Percentiles rank a stretch among this genome's conserved stretches.
Conservation (phyloP, 1,140 invertebrate species). For the Lepidurus packardi region DNA sequence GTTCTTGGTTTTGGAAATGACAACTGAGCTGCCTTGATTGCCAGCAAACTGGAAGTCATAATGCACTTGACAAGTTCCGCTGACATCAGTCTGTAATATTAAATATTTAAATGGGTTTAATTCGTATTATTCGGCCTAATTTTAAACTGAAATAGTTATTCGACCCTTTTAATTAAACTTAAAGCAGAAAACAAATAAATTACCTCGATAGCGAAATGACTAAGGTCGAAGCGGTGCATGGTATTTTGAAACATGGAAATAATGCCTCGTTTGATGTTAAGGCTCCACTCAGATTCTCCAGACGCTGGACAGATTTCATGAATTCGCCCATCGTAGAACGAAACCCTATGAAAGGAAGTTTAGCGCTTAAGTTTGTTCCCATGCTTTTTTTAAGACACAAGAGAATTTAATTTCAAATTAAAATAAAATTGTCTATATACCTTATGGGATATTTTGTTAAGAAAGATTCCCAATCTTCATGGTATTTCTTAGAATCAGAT, state of each 20-base stretch:
- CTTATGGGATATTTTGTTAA: not conserved
- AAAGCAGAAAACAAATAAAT: not conserved
- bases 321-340: constrained; percentile 70
- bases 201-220: constrained; percentile 49
- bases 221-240: constrained; percentile 76
- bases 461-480: not conserved
- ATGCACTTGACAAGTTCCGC: constrained; percentile 72
- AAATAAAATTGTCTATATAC: not conserved
- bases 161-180: not conserved
- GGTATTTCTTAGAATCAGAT: not conserved
- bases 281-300: constrained; percentile 65
- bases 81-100: constrained; percentile 60
- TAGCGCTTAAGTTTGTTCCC: not conserved
- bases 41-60: constrained; percentile 60
- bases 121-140: not conserved
- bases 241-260: constrained; percentile 82
- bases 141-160: not conserved
- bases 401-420: too few relatives aligned
- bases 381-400: too few relatives aligned
- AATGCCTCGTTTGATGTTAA: constrained; percentile 83
- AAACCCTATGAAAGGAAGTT: constrained; percentile 44
- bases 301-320: constrained; percentile 66
- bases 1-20: constrained; percentile 72
- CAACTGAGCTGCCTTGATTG: constrained; percentile 61
- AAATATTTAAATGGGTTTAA: not conserved